Evolutionary conservation across 1,140 invertebrate genomes (phyloP).

Genomic region (Anoplolepis gracilipes): DNA sequence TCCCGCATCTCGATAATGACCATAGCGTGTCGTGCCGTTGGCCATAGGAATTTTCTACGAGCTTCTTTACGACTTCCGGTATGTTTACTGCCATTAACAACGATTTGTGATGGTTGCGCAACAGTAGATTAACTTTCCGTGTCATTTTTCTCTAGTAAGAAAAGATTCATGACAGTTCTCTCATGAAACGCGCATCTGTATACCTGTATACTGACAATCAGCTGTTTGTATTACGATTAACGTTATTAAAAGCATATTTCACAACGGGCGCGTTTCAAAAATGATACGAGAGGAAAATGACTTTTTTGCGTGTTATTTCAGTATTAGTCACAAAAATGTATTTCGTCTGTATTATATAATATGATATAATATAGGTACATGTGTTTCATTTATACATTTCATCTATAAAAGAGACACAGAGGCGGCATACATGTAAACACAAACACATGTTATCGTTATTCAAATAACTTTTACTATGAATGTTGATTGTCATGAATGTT

Average conservation of each 20-base stretch:
- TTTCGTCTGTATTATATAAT: background rate
- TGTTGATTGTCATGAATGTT: background rate
- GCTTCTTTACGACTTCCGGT: conserved; percentile 69
- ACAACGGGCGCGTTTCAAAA: background rate
- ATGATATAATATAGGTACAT: background rate
- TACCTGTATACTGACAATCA: conserved; percentile 7
- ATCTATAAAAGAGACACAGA: background rate
- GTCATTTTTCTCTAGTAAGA: conserved; percentile 71
- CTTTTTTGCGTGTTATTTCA: background rate
- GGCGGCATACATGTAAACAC: background rate
- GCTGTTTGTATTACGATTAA: conserved; percentile 19
- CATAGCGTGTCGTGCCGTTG: conserved; percentile 37
- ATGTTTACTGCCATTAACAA: conserved; percentile 67
- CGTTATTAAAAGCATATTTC: background rate
- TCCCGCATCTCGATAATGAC: conserved; percentile 61
- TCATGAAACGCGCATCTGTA: background rate
- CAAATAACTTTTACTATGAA: too few relatives aligned
- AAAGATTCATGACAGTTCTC: conserved; percentile 60
- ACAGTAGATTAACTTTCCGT: conserved; percentile 62
- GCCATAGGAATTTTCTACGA: conserved; percentile 63
- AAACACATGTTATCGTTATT: background rate
- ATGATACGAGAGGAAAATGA: background rate
- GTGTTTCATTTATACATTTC: too few relatives aligned
- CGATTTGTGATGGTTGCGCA: conserved; percentile 25
- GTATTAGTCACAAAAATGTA: background rate